Evolutionary conservation across 2,888 invertebrate genomes (phyloP).

Genomic region (Drosophila demipolita): DNA sequence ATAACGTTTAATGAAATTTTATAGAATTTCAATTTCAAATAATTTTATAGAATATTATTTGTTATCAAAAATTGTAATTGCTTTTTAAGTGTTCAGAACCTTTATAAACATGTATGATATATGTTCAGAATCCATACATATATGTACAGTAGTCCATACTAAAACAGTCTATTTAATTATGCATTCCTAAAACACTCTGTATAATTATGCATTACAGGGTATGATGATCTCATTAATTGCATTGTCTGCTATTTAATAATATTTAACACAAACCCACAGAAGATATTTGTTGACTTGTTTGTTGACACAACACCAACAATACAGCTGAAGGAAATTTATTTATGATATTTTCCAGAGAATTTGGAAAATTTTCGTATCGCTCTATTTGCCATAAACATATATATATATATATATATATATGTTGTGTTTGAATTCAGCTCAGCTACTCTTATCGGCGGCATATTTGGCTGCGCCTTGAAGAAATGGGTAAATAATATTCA

Average conservation of each 20-base stretch:
- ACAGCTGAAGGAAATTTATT: constrained; percentile 40
- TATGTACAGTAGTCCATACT: neutral
- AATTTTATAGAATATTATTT: neutral
- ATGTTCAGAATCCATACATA: too few species aligned
- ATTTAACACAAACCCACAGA: constrained; percentile 15
- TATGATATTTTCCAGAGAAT: constrained; percentile 33
- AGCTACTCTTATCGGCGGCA: constrained; percentile 63
- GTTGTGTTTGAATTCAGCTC: constrained; percentile 19
- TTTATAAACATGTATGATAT: neutral
- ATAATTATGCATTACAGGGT: constrained; percentile 5
- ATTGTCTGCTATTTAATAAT: constrained; percentile 22
- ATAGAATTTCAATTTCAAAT: neutral
- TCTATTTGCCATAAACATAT: neutral
- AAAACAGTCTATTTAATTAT: neutral
- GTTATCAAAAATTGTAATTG: neutral
- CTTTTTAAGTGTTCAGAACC: too few species aligned
- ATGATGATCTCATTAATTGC: constrained; percentile 24
- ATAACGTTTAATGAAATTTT: neutral
- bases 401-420: neutral
- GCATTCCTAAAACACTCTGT: neutral
- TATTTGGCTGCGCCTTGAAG: constrained; percentile 50
- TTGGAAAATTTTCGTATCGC: constrained; percentile 40
- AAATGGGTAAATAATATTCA: constrained; percentile 50
- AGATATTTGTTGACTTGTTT: constrained; percentile 27
- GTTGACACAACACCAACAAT: constrained; percentile 31